phyloP scores from a whole-genome alignment of 2,797 vertebrate genomes.

The Enteromius afrohamiltoni region DNA sequence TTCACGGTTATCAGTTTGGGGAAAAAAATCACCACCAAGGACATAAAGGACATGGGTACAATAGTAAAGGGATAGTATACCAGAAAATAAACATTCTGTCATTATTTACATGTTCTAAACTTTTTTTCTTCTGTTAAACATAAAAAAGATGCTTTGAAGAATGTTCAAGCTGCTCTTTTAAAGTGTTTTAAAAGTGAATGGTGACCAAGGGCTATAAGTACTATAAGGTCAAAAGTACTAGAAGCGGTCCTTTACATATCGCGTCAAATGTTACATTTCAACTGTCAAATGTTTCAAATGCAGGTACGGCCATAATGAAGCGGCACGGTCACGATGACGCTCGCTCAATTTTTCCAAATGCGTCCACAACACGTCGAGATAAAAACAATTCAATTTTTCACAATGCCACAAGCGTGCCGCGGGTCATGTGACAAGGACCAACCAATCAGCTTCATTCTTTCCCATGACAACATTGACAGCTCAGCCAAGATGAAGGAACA shows the following conservation, averaged over 20 bases:
- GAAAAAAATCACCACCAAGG: conserved; percentile 60
- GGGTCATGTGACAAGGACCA: too few relatives aligned
- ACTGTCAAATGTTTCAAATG: too few relatives aligned
- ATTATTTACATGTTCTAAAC: neutral
- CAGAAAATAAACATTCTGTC: neutral
- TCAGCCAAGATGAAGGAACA: too few relatives aligned
- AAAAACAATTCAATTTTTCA: too few relatives aligned
- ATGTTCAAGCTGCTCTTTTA: neutral
- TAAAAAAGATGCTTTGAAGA: neutral
- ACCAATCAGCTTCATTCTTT: too few relatives aligned
- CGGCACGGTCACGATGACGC: too few relatives aligned
- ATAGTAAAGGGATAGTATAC: conserved; percentile 4
- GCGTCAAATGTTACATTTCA: too few relatives aligned
- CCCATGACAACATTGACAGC: too few relatives aligned
- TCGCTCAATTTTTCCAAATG: too few relatives aligned
- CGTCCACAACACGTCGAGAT: too few relatives aligned
- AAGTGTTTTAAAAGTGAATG: neutral
- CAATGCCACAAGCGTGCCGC: too few relatives aligned
- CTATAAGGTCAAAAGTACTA: neutral
- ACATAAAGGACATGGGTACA: conserved; percentile 50
- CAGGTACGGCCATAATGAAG: too few relatives aligned
- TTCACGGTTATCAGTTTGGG: conserved; percentile 18
- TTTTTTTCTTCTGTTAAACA: neutral
- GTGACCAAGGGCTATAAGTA: neutral
- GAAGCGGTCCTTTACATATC: neutral